Evolutionary conservation across 2,113 vertebrate species (phyloP).

Genomic region (Gavia stellata): DNA sequence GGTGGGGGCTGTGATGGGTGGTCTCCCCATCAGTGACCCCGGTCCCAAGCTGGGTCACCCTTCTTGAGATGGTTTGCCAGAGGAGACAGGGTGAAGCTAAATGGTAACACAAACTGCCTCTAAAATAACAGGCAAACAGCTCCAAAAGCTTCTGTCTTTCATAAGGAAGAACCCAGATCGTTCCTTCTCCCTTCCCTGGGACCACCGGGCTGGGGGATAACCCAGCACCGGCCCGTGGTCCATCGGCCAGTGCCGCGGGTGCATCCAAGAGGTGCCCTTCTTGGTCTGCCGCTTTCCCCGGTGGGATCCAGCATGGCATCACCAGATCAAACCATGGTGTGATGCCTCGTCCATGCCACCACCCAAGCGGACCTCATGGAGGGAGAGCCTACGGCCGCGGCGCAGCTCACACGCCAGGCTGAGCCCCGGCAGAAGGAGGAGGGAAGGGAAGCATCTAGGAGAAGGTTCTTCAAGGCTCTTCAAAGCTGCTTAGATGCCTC

Average conservation of each 20-base stretch:
- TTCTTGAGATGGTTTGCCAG: background rate
- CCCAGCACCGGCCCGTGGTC: background rate
- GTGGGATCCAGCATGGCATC: background rate
- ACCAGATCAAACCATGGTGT: background rate
- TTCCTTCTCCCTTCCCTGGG: background rate
- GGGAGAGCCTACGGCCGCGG: background rate
- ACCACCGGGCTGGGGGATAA: background rate
- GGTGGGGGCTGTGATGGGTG: background rate
- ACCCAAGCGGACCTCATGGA: background rate
- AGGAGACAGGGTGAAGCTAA: background rate
- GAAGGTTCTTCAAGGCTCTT: background rate
- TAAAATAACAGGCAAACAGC: background rate
- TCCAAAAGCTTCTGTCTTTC: background rate
- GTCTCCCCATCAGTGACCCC: background rate
- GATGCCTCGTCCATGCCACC: background rate
- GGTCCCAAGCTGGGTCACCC: background rate
- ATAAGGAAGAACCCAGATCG: background rate
- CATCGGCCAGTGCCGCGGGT: background rate
- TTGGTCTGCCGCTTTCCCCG: background rate
- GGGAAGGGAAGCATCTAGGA: background rate
- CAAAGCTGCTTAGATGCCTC: background rate
- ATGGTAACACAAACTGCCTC: background rate
- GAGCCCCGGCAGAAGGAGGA: background rate
- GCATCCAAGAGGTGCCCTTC: background rate
- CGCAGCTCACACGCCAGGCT: accelerated